Conservation (phyloP, 2,888 invertebrate genomes). For the Punctoribates punctum region DNA sequence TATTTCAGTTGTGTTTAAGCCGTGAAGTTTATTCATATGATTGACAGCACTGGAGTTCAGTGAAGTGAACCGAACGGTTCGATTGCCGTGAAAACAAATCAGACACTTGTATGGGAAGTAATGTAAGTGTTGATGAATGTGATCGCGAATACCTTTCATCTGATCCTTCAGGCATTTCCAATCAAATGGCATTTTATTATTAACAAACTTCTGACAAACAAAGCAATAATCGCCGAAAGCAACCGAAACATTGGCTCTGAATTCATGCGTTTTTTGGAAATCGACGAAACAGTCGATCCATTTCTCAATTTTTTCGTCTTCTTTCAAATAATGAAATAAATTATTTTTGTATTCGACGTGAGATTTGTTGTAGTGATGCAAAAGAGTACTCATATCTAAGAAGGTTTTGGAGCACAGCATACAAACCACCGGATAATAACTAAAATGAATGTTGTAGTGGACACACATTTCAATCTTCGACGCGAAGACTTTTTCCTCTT, state of each 20-base stretch:
- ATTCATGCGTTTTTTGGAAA: slow-evolving; percentile 14
- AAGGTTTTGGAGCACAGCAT: neutral
- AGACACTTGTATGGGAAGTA: slow-evolving; percentile 19
- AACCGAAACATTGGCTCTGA: neutral
- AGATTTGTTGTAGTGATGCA: neutral
- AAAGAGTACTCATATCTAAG: neutral
- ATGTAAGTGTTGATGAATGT: slow-evolving; percentile 25
- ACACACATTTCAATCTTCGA: neutral
- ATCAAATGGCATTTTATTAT: neutral
- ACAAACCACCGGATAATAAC: slow-evolving; percentile 14
- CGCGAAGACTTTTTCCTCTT: neutral
- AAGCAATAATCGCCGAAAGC: slow-evolving; percentile 6
- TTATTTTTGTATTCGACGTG: slow-evolving; percentile 1
- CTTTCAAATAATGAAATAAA: slow-evolving; percentile 11
- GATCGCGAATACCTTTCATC: neutral
- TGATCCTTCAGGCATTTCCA: neutral
- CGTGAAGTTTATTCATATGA: neutral
- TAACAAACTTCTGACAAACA: neutral
- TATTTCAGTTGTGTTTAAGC: neutral
- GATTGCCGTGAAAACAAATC: slow-evolving; percentile 6
- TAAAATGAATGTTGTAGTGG: slow-evolving; percentile 25
- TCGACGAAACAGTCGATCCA: slow-evolving; percentile 14
- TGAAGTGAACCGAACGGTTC: neutral
- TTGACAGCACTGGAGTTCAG: neutral
- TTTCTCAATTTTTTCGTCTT: slow-evolving; percentile 22